Base-by-base conservation (phyloP, 2,113 vertebrate species). In the Heterotilapia buettikoferi region DNA sequence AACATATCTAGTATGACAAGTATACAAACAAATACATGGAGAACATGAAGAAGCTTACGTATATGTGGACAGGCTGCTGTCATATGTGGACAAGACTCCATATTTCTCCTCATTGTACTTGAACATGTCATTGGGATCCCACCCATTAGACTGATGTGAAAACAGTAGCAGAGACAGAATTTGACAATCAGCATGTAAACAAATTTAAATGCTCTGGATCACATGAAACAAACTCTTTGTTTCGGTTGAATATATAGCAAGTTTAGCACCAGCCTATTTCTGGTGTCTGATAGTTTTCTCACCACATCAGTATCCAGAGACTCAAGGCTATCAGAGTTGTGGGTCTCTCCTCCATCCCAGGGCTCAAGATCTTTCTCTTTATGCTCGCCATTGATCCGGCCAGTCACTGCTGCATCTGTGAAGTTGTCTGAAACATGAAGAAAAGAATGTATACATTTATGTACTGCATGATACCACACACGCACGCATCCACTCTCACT, bases 101-200 rank as follows among this genome's bases (percentile, higher is more conserved):
- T 99, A 98, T 92, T 98, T 99, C 96, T 99, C 99, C 96, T 99
- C 99, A 93, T 99, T 99, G 96, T 98, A 99, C 93, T 98, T 98
- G 96, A 99, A 99, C 99, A 99, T 99, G 95, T 99, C 99, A 93
- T 99, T 99, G 93, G 98, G 98, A 96, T 99, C 99, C 99, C 99
- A 99, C 86, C 99, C 98, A 87, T 99, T 99, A 93, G 98, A 99
- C 99, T 99, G 71, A 86, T 19, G 43, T 36, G 91, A 50, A 82
- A 13, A 86, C 66, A 45, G 50, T 8, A 52, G 54, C 24, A 88
- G 6, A 84, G 14, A 57, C 7, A 78, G 10, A 54, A 59, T 80
- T 54, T 83, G 2, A 83, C 38, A 53, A 33, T 43, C 61, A 9
- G 10, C 3, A 10, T 50, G 33, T 59, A 11, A 29, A 82, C 16